These are phyloP conservation scores for Sturnus vulgaris DNA, from an alignment of 2,113 vertebrate genomes.

Conservation along the genomic window DNA sequence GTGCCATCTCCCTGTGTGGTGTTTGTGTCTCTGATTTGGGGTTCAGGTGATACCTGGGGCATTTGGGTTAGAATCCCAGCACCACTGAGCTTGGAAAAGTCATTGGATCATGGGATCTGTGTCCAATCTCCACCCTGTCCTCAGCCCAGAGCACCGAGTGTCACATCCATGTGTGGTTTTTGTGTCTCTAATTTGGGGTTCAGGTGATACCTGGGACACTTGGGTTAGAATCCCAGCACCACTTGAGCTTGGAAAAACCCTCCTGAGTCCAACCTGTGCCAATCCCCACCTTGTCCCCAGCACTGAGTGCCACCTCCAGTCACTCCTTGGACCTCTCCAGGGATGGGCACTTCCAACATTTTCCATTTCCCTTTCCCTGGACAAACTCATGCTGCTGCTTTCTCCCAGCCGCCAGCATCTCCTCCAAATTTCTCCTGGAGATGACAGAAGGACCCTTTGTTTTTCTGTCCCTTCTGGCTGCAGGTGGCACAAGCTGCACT, in stretches of 20 bases:
- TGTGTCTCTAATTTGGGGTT: neutral
- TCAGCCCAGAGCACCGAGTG: no score
- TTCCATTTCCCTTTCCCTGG: neutral
- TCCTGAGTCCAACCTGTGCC: no score
- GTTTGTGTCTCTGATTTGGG: neutral
- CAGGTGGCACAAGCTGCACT: slow-evolving; percentile 94
- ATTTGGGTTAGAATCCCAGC: neutral
- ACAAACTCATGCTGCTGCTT: neutral
- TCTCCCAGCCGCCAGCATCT: neutral
- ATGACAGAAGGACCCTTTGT: neutral
- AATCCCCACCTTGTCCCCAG: neutral
- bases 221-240: neutral
- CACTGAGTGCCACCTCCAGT: neutral
- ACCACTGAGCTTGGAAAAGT: neutral
- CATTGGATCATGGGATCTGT: no score
- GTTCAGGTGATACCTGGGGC: neutral
- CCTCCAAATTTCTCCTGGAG: neutral
- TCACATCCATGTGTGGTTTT: no score
- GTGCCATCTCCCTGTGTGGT: accelerated
- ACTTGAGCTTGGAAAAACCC: no score
- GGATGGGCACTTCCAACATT: neutral
- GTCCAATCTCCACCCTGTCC: no score
- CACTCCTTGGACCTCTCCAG: neutral
- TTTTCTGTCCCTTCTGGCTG: neutral
- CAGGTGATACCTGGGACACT: neutral